Percentiles rank a stretch among this genome's conserved stretches.
Conservation (phyloP, 2,113 vertebrate genomes). For the Malurus melanocephalus region DNA sequence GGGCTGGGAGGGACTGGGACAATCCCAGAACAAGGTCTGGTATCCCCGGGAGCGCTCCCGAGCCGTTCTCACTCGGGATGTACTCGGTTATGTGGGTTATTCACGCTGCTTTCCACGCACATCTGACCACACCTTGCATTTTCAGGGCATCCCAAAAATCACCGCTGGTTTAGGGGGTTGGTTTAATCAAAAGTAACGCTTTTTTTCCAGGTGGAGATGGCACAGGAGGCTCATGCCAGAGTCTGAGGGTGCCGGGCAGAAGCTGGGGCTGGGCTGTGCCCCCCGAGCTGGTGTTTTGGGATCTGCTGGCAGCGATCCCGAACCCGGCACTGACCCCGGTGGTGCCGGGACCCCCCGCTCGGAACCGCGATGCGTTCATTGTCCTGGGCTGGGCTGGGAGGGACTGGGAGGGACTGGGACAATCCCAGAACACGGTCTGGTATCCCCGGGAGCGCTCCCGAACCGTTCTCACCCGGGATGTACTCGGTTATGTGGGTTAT, state of each 20-base stretch:
- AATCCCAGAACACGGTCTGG: too few relatives aligned
- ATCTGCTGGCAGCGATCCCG: not conserved
- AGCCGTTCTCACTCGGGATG: fast-evolving
- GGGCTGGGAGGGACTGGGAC: too few relatives aligned
- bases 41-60: fast-evolving
- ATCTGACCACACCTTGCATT: not conserved
- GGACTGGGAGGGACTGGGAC: too few relatives aligned
- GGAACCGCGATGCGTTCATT: too few relatives aligned
- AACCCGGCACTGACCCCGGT: not conserved
- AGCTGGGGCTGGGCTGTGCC: not conserved
- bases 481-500: too few relatives aligned
- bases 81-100: fast-evolving
- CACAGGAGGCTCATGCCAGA: not conserved
- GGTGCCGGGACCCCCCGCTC: too few relatives aligned
- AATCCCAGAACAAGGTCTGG: too few relatives aligned
- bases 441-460: too few relatives aligned
- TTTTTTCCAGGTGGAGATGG: not conserved
- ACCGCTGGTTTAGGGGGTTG: not conserved
- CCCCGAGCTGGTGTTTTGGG: not conserved
- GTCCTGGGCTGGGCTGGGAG: too few relatives aligned
- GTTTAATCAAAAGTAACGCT: not conserved
- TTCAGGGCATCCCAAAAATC: not conserved
- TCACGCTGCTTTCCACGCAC: fast-evolving
- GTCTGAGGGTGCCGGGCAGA: not conserved
- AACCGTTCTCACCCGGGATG: too few relatives aligned